Evolutionary conservation across 2,888 invertebrate genomes (phyloP).

Genomic region (Ochropleura plecta): DNA sequence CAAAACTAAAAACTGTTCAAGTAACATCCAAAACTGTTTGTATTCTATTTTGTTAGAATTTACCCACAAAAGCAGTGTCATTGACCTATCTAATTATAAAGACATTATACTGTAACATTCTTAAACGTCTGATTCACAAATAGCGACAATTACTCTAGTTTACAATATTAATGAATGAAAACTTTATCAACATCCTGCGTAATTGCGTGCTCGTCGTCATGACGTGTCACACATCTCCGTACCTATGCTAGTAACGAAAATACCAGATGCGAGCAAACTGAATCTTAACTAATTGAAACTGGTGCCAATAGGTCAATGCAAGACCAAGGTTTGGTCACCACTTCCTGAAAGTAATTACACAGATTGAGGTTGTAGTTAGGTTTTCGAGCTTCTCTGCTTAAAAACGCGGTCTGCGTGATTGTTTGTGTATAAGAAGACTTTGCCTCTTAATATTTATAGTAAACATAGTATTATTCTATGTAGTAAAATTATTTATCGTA

Average conservation of each 20-base stretch:
- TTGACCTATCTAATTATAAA: conserved; percentile 61
- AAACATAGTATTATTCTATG: too few relatives aligned
- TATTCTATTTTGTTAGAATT: conserved; percentile 7
- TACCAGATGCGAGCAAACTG: conserved; percentile 66
- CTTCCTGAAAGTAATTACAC: conserved; percentile 12
- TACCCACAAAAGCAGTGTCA: conserved; percentile 41
- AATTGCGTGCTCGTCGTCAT: conserved; percentile 78
- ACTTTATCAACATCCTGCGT: conserved; percentile 85
- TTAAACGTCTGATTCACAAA: conserved; percentile 72
- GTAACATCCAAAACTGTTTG: not conserved
- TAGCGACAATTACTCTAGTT: conserved; percentile 76
- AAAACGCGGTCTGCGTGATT: not conserved
- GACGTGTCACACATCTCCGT: conserved; percentile 48
- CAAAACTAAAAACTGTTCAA: not conserved
- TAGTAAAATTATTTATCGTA: not conserved
- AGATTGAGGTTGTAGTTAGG: not conserved
- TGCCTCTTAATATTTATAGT: not conserved
- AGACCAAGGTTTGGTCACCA: conserved; percentile 35
- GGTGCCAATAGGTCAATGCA: conserved; percentile 63
- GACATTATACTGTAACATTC: conserved; percentile 58
- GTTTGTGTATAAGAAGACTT: not conserved
- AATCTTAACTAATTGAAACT: conserved; percentile 59
- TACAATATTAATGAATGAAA: conserved; percentile 80
- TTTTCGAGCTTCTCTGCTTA: not conserved
- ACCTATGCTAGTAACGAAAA: conserved; percentile 62